Evolutionary conservation across 2,113 vertebrate genomes (phyloP), one percentile per base, ranked within the genome.

Genomic region (Syngnathus floridae): DNA sequence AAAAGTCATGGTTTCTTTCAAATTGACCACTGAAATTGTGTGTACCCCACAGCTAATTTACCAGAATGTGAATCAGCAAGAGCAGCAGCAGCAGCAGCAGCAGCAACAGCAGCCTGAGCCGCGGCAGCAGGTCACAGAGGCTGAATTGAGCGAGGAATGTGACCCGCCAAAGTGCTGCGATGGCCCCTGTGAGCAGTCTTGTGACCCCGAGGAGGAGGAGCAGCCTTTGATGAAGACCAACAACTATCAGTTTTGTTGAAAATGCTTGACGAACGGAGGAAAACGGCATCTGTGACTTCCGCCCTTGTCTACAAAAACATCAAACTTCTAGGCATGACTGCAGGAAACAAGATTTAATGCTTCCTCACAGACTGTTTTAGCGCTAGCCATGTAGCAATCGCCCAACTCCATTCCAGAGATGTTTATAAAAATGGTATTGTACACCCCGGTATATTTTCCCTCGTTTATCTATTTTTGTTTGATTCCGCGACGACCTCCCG

Each of bases 201-300:
- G 93, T 3, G 94, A 95, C 71, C 90, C 88, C 6, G 91, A 87
- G 68, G 92, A 93, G 51, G 84, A 84, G 0, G 85, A 88, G 69
- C 91, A 94, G 79, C 92, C 91, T 22, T 90, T 95, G 73, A 91
- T 94, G 86, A 96, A 94, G 76, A 89, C 93, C 76, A 98, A 97
- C 85, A 96, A 95, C 87, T 98, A 98, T 46, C 94, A 97, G 91
- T 95, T 97, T 85, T 95, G 93, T 80, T 98, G 89, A 91, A 70
- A 22, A 12, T 31, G 58, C 14, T 14, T 26, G 59, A 78, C 54
- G 63, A 74, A 82, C 67, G 79, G 63, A 73, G 80, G 71, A 74
- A 76, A 71, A n/a, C 9, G 38, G 7, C n/a, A 16, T 22, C 58
- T 3, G 35, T 59, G 7, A 12, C 9, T 4, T 38, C 35, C 4